Evolutionary conservation across 92 coral and sea anemone species (phyloP).

Genomic region (Phenganax marumi): DNA sequence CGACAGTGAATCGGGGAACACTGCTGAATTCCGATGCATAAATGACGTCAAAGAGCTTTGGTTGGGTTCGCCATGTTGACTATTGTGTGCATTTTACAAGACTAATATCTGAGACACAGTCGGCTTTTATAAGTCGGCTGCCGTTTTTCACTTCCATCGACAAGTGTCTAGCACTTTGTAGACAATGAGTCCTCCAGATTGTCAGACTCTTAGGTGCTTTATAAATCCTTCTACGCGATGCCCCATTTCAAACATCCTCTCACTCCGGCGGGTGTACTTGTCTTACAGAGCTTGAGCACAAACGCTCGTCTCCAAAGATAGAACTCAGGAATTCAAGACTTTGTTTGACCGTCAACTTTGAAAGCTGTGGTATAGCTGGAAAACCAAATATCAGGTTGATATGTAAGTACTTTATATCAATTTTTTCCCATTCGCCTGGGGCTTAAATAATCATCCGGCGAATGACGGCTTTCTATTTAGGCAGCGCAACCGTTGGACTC

Average conservation of each 20-base stretch:
- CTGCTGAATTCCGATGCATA: too few relatives aligned
- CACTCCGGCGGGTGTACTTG: neutral
- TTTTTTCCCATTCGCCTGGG: too few relatives aligned
- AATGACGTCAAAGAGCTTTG: too few relatives aligned
- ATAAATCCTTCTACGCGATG: neutral
- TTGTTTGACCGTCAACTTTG: neutral
- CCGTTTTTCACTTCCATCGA: slow-evolving; percentile 40
- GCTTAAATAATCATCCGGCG: too few relatives aligned
- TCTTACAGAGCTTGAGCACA: neutral
- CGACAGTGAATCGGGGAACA: too few relatives aligned
- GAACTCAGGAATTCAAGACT: neutral
- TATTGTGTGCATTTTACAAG: slow-evolving; percentile 5
- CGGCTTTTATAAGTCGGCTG: slow-evolving; percentile 14
- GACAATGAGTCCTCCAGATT: slow-evolving; percentile 38
- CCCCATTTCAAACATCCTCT: neutral
- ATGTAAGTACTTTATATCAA: too few relatives aligned
- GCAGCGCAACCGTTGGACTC: too few relatives aligned
- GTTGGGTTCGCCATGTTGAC: too few relatives aligned
- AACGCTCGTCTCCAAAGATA: neutral
- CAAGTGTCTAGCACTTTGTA: slow-evolving; percentile 35
- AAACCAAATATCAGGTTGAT: too few relatives aligned
- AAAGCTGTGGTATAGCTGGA: neutral
- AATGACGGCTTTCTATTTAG: too few relatives aligned
- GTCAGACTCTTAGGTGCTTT: slow-evolving; percentile 14
- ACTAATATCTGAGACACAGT: neutral